A percentile compares a stretch with the other conserved stretches of the same genome.
These are phyloP conservation scores for Shinisaurus crocodilurus DNA, from an alignment of 2,113 vertebrate species.

Conservation along the genomic window DNA sequence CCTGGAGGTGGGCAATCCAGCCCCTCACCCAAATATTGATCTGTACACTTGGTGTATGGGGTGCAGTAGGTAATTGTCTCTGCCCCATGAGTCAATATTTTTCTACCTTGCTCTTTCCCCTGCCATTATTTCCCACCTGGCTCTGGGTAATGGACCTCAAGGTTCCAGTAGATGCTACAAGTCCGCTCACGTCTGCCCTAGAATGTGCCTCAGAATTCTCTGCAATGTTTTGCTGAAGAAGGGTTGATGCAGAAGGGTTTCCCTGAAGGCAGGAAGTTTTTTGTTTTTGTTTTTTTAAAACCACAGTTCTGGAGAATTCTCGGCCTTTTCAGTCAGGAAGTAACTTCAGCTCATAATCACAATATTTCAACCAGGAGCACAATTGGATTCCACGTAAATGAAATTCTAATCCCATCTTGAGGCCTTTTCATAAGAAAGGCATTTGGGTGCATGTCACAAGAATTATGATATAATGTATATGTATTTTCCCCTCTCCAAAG, in stretches of 20 bases:
- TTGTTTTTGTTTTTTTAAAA: not conserved
- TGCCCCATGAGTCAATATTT: not conserved
- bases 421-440: not conserved
- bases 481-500: too few species aligned
- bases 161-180: not conserved
- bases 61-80: not conserved
- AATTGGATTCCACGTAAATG: not conserved
- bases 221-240: not conserved
- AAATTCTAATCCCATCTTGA: not conserved
- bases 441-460: not conserved
- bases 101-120: not conserved
- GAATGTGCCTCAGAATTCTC: not conserved
- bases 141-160: not conserved
- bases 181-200: not conserved
- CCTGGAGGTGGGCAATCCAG: too few species aligned
- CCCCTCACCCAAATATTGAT: too few species aligned
- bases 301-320: not conserved
- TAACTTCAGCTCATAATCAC: not conserved
- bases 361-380: not conserved
- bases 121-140: not conserved
- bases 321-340: not conserved
- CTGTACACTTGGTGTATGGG: too few species aligned
- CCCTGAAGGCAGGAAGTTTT: not conserved
- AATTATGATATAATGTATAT: not conserved
- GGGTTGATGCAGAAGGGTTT: not conserved